Percentiles rank a stretch among this genome's conserved stretches.
Conservation (phyloP, 2,888 invertebrate species). For the Pantelozetes paolii region DNA sequence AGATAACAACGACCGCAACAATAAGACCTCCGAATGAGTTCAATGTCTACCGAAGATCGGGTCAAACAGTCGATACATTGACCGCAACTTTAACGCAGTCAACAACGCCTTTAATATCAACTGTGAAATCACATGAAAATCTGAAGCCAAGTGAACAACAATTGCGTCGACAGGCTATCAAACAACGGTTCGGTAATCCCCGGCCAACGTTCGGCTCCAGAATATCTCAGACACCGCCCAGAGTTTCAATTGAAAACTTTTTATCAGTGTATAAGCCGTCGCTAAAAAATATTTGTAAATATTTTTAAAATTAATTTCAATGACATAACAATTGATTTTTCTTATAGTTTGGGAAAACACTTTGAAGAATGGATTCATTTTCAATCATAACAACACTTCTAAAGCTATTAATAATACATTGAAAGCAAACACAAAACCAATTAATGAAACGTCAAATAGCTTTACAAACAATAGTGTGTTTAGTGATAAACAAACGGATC, state of each 20-base stretch:
- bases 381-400: no score
- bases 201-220: background rate
- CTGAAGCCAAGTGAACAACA: no score
- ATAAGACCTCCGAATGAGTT: background rate
- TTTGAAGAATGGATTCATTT: conserved; percentile 1
- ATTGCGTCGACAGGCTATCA: background rate
- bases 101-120: no score
- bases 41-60: background rate
- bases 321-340: background rate
- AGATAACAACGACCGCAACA: conserved; percentile 5
- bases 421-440: no score
- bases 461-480: background rate
- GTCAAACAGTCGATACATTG: background rate
- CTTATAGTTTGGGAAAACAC: background rate
- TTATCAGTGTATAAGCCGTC: conserved; percentile 4
- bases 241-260: conserved; percentile 18
- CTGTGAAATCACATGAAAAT: no score
- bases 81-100: no score
- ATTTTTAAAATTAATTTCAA: background rate
- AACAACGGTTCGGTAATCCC: background rate
- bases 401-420: no score
- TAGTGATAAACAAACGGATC: background rate
- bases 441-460: background rate
- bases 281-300: background rate
- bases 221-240: conserved; percentile 4